Base-by-base conservation (phyloP, 2,888 invertebrate genomes). In the Cryptocephalus moraei region DNA sequence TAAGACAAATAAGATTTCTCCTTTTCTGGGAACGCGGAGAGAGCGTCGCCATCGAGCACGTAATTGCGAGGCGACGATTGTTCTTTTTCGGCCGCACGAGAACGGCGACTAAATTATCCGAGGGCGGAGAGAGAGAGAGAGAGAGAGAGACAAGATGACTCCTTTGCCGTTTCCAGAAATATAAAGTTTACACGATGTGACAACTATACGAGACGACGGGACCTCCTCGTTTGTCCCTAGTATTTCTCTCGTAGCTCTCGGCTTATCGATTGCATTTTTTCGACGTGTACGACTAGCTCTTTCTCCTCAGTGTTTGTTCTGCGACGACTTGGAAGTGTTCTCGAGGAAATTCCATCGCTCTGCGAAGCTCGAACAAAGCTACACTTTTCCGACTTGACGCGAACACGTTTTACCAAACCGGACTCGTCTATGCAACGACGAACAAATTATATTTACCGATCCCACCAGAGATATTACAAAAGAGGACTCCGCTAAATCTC, bases 161-260 rank as follows among this genome's bases (percentile, higher is more conserved):
- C 22, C 22, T 43, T 43, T 38, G 14, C 36, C 33, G 13, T 8
- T 42, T 45, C 45, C 47, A 41, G 47, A 45, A 48, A 41, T 48
- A 41, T 48, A 45, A 48, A 45, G 45, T 48, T 48, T 48, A 48
- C 48, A 48, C 39, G 45, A 41, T 36, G 33, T 48, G 48, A 48
- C 48, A 48, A 44, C 44, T 48, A 14, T 41, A 45, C 39, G 48
- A n/a, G n/a, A 48, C 41, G 39, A 22, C 6, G 22, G 22, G 44
- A 8, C 33, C 38, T 11, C 38, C 41, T 32, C 41, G 48, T 48
- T 48, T 48, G 48, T 42, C 41, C 42, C 38, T 45, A 43, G 34
- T 31, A 48, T 45, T 48, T 44, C 48, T 48, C 41, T 45, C 34
- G 39, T 13, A 44, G 47, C 40, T 43, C 33, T 43, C 43, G 44